Conservation (phyloP, 2,113 vertebrate species). For the Antechinus stuartii region DNA sequence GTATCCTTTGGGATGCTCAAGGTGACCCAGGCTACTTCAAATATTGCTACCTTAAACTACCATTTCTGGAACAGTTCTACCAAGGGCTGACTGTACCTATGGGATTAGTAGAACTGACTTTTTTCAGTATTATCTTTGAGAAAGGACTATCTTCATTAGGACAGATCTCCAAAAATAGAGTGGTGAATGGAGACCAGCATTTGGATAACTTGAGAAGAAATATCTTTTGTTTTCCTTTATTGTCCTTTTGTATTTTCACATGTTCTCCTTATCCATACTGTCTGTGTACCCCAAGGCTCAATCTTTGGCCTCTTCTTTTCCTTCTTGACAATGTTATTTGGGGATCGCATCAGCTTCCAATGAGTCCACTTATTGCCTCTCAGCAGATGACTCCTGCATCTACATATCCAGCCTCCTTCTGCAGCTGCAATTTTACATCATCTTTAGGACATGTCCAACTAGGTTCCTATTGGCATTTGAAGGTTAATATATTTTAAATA, state of each 20-base stretch:
- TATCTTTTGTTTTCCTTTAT: slow-evolving; percentile 14
- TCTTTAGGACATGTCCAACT: not conserved
- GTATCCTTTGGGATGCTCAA: not conserved
- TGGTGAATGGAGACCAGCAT: slow-evolving; percentile 5
- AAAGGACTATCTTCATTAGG: not conserved
- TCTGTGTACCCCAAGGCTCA: not conserved
- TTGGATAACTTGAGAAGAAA: slow-evolving; percentile 17
- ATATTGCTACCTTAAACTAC: not conserved
- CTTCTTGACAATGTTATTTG: not conserved
- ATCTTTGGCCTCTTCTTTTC: not conserved
- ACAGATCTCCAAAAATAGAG: slow-evolving; percentile 29
- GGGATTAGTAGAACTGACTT: not conserved
- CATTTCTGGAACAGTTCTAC: slow-evolving; percentile 38
- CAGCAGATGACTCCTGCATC: not conserved
- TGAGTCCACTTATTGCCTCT: not conserved
- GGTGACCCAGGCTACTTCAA: not conserved
- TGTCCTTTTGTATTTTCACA: not conserved
- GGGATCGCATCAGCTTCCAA: not conserved
- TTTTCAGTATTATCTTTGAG: not conserved
- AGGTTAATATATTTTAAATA: not conserved
- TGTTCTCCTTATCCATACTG: not conserved
- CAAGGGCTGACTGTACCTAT: slow-evolving; percentile 2
- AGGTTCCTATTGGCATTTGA: not conserved
- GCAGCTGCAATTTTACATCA: too few species aligned
- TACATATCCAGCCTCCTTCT: not conserved